Percentiles rank a stretch among this genome's conserved stretches.
Evolutionary conservation across 1,140 invertebrate species (phyloP).

Genomic region (Ooceraea biroi): DNA sequence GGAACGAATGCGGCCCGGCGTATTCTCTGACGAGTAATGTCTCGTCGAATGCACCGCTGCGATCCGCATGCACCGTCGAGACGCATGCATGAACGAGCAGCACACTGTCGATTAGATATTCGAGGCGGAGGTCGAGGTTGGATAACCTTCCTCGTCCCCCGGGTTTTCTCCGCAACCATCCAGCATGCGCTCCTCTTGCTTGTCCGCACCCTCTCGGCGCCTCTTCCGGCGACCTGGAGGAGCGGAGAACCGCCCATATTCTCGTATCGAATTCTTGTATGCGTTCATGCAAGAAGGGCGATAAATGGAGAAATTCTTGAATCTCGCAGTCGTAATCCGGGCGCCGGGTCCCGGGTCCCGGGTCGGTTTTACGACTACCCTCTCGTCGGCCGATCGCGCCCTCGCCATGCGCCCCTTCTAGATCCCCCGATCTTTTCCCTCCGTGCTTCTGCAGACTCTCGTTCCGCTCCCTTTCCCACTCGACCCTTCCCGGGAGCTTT

Average conservation of each 20-base stretch:
- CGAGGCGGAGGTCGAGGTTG: conserved; percentile 75
- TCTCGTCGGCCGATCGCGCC: conserved; percentile 67
- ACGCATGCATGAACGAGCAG: conserved; percentile 74
- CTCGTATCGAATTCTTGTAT: conserved; percentile 83
- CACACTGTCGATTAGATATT: conserved; percentile 78
- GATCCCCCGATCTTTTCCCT: conserved; percentile 45
- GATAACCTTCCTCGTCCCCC: conserved; percentile 33
- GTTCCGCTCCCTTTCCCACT: conserved; percentile 27
- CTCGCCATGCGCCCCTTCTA: conserved; percentile 18
- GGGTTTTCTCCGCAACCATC: background rate
- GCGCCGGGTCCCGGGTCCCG: conserved; percentile 73
- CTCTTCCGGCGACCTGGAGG: background rate
- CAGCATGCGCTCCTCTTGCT: background rate
- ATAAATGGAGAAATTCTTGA: conserved; percentile 87
- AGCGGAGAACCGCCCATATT: conserved; percentile 76
- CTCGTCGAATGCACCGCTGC: conserved; percentile 42
- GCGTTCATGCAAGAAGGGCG: conserved; percentile 84
- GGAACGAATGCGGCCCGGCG: conserved; percentile 38
- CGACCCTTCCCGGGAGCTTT: conserved; percentile 20
- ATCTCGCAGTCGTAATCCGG: conserved; percentile 84
- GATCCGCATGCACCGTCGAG: conserved; percentile 48
- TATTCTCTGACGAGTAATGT: conserved; percentile 44
- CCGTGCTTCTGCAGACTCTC: conserved; percentile 1
- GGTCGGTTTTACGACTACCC: conserved; percentile 81
- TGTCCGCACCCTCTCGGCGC: background rate